Evolutionary conservation across 1,140 invertebrate species (phyloP).

Genomic region (Caenorhabditis remanei): DNA sequence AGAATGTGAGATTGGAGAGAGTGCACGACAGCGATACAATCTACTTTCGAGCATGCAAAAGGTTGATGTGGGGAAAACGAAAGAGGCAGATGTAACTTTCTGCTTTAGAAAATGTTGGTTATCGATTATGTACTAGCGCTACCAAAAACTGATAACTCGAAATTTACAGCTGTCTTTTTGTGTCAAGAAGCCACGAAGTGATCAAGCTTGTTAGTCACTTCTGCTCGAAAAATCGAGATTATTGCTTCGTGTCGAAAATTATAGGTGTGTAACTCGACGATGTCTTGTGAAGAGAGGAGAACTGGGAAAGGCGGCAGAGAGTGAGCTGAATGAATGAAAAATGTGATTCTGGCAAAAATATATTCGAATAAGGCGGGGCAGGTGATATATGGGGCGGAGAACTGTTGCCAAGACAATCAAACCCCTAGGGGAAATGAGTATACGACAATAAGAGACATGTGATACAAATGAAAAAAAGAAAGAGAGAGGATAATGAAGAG

Average conservation of each 20-base stretch:
- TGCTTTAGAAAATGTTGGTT: too few species aligned
- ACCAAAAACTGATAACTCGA: too few species aligned
- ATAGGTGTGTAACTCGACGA: constrained; percentile 7
- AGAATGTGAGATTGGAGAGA: not conserved
- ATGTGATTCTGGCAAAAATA: not conserved
- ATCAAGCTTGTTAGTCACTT: not conserved
- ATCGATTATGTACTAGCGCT: too few species aligned
- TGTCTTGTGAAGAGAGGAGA: not conserved
- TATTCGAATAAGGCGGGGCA: too few species aligned
- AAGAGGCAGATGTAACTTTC: too few species aligned
- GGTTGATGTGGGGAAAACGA: too few species aligned
- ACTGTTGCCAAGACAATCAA: constrained; percentile 51
- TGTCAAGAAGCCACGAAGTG: too few species aligned
- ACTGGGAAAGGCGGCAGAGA: too few species aligned
- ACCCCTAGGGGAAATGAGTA: not conserved
- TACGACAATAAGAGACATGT: not conserved
- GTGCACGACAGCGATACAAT: too few species aligned
- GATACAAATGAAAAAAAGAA: not conserved
- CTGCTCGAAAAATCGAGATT: not conserved
- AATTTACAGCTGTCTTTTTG: too few species aligned
- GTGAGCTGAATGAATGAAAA: not conserved
- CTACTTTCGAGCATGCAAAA: too few species aligned
- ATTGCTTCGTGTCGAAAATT: constrained; percentile 9
- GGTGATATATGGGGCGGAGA: not conserved
- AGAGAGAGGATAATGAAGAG: not conserved